Percentiles rank a stretch among this genome's conserved stretches.
Conservation (phyloP, 2,888 invertebrate species). For the Idaea aversata region DNA sequence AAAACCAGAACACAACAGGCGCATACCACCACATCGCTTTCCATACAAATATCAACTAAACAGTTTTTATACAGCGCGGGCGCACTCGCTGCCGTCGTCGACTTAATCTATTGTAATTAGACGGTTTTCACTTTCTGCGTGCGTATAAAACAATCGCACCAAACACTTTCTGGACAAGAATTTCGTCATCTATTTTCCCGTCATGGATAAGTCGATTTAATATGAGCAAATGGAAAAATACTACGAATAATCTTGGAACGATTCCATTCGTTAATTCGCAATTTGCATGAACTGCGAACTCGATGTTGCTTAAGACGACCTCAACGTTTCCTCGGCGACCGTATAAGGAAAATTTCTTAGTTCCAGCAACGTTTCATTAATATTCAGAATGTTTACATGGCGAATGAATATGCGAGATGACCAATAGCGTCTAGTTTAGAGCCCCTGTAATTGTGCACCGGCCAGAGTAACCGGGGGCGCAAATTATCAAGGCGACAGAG, state of each 20-base stretch:
- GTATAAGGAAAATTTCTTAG: constrained; percentile 41
- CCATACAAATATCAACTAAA: constrained; percentile 41
- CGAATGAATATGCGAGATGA: constrained; percentile 38
- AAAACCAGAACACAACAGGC: constrained; percentile 37
- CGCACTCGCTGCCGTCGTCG: constrained; percentile 19
- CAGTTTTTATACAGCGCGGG: constrained; percentile 27
- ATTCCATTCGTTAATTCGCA: constrained; percentile 13
- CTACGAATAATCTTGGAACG: constrained; percentile 5
- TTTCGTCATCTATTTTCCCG: constrained; percentile 10
- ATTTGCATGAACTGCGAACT: constrained; percentile 5
- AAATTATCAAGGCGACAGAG: constrained; percentile 40
- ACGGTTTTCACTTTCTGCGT: constrained; percentile 36
- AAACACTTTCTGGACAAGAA: constrained; percentile 25
- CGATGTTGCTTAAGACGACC: constrained; percentile 11
- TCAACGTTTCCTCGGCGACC: constrained; percentile 40
- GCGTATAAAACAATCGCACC: constrained; percentile 8
- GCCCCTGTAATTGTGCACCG: constrained; percentile 48
- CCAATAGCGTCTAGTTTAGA: constrained; percentile 40
- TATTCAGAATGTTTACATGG: constrained; percentile 56
- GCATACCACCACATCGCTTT: constrained; percentile 40
- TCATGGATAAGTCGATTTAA: not conserved
- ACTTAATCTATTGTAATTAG: constrained; percentile 37
- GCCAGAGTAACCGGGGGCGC: constrained; percentile 46
- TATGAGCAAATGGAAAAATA: not conserved
- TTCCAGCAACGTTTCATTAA: constrained; percentile 45